Conservation (phyloP, 1,140 invertebrate species). For the Microvelia longipes region DNA sequence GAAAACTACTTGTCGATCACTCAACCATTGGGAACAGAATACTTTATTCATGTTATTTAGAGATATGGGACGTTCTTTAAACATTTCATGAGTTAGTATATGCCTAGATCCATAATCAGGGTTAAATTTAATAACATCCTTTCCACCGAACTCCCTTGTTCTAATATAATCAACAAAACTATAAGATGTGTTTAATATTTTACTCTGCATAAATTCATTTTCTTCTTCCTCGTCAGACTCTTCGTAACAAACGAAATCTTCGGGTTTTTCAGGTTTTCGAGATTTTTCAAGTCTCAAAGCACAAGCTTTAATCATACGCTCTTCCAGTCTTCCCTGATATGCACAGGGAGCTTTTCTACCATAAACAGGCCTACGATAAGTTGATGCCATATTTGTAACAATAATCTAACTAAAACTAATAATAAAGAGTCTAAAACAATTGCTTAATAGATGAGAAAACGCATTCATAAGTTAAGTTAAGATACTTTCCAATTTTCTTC, state of each 20-base stretch:
- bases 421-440: background rate
- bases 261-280: constrained; percentile 66
- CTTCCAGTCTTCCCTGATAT: constrained; percentile 48
- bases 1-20: constrained; percentile 83
- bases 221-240: constrained; percentile 73
- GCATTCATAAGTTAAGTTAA: background rate
- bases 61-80: constrained; percentile 64
- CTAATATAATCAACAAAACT: constrained; percentile 73
- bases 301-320: constrained; percentile 47
- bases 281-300: constrained; percentile 46
- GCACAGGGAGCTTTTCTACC: constrained; percentile 58
- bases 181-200: constrained; percentile 59
- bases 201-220: constrained; percentile 49
- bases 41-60: constrained; percentile 85
- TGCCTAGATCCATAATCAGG: constrained; percentile 65
- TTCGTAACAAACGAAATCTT: constrained; percentile 75
- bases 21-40: constrained; percentile 91
- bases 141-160: constrained; percentile 52
- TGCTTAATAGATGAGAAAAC: background rate
- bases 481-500: background rate
- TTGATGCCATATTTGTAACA: constrained; percentile 34
- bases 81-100: constrained; percentile 74
- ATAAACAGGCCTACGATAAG: constrained; percentile 37
- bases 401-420: background rate
- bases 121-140: constrained; percentile 54